These are phyloP conservation scores for silkworm (Bombyx mori) DNA, from an alignment of 1,140 invertebrate genomes.

Conservation along the genomic window DNA sequence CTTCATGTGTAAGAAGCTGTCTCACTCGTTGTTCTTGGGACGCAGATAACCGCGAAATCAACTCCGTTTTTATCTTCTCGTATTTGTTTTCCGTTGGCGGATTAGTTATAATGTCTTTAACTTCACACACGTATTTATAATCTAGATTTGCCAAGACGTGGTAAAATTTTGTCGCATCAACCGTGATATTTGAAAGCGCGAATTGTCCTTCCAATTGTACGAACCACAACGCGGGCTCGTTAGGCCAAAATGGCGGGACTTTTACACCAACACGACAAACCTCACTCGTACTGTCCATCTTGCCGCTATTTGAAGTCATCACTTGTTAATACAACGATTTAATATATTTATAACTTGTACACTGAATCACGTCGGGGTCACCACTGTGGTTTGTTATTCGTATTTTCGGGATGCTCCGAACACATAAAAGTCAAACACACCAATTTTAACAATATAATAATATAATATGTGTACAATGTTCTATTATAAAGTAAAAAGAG, in stretches of 20 bases:
- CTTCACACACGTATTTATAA: conserved; percentile 4
- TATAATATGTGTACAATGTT: too few relatives aligned
- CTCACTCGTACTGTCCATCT: too few relatives aligned
- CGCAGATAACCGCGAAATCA: conserved; percentile 12
- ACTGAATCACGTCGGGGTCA: too few relatives aligned
- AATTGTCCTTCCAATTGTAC: conserved; percentile 12
- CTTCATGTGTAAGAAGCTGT: conserved; percentile 9
- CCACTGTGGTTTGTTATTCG: too few relatives aligned
- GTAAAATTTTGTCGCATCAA: conserved; percentile 16
- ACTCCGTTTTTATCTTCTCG: conserved; percentile 10
- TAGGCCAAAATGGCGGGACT: conserved; percentile 20
- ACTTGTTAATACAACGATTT: too few relatives aligned
- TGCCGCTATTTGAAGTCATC: too few relatives aligned
- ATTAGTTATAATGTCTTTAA: conserved; percentile 8
- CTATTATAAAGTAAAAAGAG: too few relatives aligned
- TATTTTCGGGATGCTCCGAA: too few relatives aligned
- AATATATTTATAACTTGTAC: too few relatives aligned
- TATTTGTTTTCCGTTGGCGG: conserved; percentile 8
- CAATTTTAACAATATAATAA: too few relatives aligned
- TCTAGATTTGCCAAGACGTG: conserved; percentile 10
- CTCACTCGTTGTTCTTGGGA: conserved; percentile 5
- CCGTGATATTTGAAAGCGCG: conserved; percentile 10
- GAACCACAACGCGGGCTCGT: background rate
- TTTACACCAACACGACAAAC: conserved; percentile 4
- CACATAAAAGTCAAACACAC: too few relatives aligned